A percentile compares a stretch with the other conserved stretches of the same genome.
Evolutionary conservation across 1,140 invertebrate genomes (phyloP).

Genomic region (Diorhabda sublineata): DNA sequence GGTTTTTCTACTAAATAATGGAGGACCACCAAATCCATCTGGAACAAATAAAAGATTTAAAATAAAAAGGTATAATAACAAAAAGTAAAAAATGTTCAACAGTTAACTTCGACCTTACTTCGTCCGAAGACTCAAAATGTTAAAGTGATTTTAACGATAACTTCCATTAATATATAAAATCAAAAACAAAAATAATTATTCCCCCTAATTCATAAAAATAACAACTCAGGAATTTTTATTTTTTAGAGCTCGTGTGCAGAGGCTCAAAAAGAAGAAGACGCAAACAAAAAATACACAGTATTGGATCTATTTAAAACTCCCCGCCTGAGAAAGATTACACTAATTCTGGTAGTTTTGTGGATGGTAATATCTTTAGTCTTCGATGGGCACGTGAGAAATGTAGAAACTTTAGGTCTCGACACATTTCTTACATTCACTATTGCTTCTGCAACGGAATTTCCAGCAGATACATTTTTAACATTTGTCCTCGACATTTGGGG

Average conservation of each 20-base stretch:
- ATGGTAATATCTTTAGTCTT: conserved; percentile 83
- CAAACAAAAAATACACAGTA: conserved; percentile 67
- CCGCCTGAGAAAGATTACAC: conserved; percentile 63
- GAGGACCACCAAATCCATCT: no score
- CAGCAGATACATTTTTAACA: conserved; percentile 78
- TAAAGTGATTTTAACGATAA: no score
- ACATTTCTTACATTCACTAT: conserved; percentile 81
- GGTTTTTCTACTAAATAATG: no score
- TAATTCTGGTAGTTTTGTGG: conserved; percentile 76
- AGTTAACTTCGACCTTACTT: no score
- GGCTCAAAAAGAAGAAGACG: conserved; percentile 62
- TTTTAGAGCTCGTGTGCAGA: conserved; percentile 49
- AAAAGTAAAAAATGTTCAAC: no score
- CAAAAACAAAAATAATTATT: background rate
- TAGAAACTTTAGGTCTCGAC: conserved; percentile 70
- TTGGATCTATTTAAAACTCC: conserved; percentile 74
- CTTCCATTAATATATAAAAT: background rate
- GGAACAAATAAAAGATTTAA: no score
- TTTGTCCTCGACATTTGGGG: conserved; percentile 77
- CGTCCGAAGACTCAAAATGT: no score
- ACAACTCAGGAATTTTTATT: background rate
- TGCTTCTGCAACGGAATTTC: conserved; percentile 75
- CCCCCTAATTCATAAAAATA: background rate
- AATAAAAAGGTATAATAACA: no score
- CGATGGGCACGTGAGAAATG: conserved; percentile 81